phyloP scores from a whole-genome alignment of 2,113 vertebrate species.

The Rhodinocichla rosea region DNA sequence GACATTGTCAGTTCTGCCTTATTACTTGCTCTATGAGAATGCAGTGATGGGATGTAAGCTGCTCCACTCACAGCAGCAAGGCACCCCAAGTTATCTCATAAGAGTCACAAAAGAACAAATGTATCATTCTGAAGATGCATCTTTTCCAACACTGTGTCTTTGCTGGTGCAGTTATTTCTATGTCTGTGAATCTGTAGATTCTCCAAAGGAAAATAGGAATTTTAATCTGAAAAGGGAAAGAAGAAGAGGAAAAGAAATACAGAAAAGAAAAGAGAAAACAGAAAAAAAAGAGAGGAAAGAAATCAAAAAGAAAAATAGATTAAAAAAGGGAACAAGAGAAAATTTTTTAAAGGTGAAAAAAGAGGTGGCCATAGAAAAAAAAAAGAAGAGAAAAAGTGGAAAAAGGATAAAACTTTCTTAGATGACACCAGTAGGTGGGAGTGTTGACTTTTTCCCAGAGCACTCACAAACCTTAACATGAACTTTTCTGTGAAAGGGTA shows the following conservation, averaged over 20 bases:
- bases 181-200: not conserved
- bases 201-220: not conserved
- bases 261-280: not conserved
- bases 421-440: conserved; percentile 63
- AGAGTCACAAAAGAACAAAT: not conserved
- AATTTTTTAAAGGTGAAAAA: accelerated
- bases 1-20: not conserved
- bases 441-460: conserved; percentile 49
- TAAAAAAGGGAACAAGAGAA: not conserved
- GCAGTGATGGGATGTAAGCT: not conserved
- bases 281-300: not conserved
- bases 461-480: not conserved
- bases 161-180: not conserved
- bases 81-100: not conserved
- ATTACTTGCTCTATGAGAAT: not conserved
- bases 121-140: not conserved
- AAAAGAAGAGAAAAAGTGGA: not conserved
- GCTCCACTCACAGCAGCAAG: not conserved
- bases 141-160: not conserved
- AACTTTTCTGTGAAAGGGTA: not conserved
- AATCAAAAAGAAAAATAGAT: not conserved
- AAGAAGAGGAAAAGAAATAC: not conserved
- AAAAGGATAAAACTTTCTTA: not conserved
- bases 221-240: not conserved
- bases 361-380: accelerated